phyloP scores from a whole-genome alignment of 2,113 vertebrate species.

The Bambusicola thoracicus region DNA sequence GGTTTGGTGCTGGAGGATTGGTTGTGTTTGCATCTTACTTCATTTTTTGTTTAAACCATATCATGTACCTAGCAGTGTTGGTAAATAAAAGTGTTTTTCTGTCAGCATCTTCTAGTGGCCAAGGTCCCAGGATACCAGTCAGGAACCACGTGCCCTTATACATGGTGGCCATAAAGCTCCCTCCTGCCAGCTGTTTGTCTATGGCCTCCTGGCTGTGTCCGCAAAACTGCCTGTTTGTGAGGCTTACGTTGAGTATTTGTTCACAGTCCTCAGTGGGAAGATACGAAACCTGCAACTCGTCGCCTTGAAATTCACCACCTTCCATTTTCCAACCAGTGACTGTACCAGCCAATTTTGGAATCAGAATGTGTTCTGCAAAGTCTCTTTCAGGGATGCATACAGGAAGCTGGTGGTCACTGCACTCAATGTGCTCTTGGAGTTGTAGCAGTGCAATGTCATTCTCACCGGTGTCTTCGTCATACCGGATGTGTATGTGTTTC shows the following conservation, averaged over 20 bases:
- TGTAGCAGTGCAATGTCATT: conserved; percentile 83
- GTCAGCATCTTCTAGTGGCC: conserved; percentile 5
- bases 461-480: conserved; percentile 53
- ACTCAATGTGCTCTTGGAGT: conserved; percentile 68
- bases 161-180: conserved; percentile 78
- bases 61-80: conserved; percentile 84
- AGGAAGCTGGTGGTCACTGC: conserved; percentile 71
- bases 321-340: conserved; percentile 55
- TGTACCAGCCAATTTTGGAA: conserved; percentile 70
- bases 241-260: conserved; percentile 70
- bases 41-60: conserved; percentile 81
- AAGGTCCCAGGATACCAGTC: conserved; percentile 82
- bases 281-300: conserved; percentile 47
- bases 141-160: conserved; percentile 85
- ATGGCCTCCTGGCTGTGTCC: conserved; percentile 21
- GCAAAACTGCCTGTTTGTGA: conserved; percentile 90
- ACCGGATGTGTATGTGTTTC: conserved; percentile 76
- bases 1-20: neutral
- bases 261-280: conserved; percentile 79
- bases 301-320: neutral
- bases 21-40: conserved; percentile 12
- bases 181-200: conserved; percentile 51
- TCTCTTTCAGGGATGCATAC: conserved; percentile 87
- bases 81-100: conserved; percentile 77
- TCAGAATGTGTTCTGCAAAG: conserved; percentile 87